Percentiles rank a stretch among this genome's conserved stretches.
Evolutionary conservation across 2,888 invertebrate species (phyloP).

Genomic region (Criorhina ranunculi): DNA sequence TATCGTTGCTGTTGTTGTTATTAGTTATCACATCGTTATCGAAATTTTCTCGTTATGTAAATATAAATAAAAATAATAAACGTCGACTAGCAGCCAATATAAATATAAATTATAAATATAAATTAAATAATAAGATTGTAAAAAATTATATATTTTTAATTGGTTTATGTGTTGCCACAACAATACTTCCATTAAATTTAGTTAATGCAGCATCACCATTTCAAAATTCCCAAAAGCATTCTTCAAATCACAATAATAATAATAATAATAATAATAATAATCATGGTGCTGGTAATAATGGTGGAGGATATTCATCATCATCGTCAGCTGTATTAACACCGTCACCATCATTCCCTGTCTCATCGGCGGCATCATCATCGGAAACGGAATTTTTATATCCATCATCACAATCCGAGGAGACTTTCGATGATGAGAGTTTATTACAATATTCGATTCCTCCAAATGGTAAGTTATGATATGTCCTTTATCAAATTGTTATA

Average conservation of each 20-base stretch:
- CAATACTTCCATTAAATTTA: conserved; percentile 79
- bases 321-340: conserved; percentile 78
- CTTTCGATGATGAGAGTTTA: conserved; percentile 80
- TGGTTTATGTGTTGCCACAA: conserved; percentile 78
- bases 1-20: conserved; percentile 73
- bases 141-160: conserved; percentile 77
- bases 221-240: conserved; percentile 68
- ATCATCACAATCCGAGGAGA: conserved; percentile 81
- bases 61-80: conserved; percentile 62
- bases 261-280: conserved; percentile 47
- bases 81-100: conserved; percentile 72
- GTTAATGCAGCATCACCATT: conserved; percentile 78
- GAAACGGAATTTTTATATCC: conserved; percentile 82
- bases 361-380: conserved; percentile 82
- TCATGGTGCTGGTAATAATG: neutral
- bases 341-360: conserved; percentile 81
- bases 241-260: conserved; percentile 62
- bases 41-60: conserved; percentile 78
- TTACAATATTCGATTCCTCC: conserved; percentile 80
- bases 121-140: conserved; percentile 71
- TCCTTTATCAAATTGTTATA: too few relatives aligned
- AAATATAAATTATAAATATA: conserved; percentile 48
- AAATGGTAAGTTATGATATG: conserved; percentile 81
- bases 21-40: conserved; percentile 78
- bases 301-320: conserved; percentile 34